Evolutionary conservation across 1,140 invertebrate species (phyloP), one percentile per base, ranked within the genome.

Genomic region (Bombus polaris): DNA sequence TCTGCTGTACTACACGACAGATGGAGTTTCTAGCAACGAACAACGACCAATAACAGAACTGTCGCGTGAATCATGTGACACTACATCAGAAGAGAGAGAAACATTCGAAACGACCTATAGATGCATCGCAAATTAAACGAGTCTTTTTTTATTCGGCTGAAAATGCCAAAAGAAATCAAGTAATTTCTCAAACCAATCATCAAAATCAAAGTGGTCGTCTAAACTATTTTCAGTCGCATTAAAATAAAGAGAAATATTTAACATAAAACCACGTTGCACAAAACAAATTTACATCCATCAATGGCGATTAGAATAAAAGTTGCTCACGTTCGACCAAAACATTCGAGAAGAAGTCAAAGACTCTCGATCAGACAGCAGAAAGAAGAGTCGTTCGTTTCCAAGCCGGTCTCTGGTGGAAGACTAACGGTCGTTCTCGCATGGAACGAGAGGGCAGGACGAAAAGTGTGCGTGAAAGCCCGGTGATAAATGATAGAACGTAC

Each of bases 401-500:
- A 77, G 57, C 80, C 53, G 62, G 47, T 39, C 72, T 62, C 42
- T 62, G 28, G 47, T 72, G 32, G 53, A 57, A 77, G 78, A 81
- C 65, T 47, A 65, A 79, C 83, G 80, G 83, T 72, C 75, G 77
- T 83, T 77, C 65, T 82, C 65, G 25, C 57, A 59, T 72, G 35
- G 32, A 44, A 83, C 73, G 87, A 59, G 81, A 85, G 72, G 57
- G 83, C 71, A 76, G 85, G 44, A 84, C 81, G 91, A 91, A 89
- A 91, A 89, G 88, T 85, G 93, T 90, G 92, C 91, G 92, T 92
- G 89, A 92, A 90, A 91, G 86, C 87, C 71, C 81, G 81, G n/a
- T 94, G 94, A 95, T 95, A 95, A 95, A 95, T 95, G 94, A 95
- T 93, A 93, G 91, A 86, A 91, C 78, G 85, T 83, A 77, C 85